Evolutionary conservation across 2,113 vertebrate species (phyloP), one percentile per base, ranked within the genome.

Genomic region (Chaetorhynchus papuensis): DNA sequence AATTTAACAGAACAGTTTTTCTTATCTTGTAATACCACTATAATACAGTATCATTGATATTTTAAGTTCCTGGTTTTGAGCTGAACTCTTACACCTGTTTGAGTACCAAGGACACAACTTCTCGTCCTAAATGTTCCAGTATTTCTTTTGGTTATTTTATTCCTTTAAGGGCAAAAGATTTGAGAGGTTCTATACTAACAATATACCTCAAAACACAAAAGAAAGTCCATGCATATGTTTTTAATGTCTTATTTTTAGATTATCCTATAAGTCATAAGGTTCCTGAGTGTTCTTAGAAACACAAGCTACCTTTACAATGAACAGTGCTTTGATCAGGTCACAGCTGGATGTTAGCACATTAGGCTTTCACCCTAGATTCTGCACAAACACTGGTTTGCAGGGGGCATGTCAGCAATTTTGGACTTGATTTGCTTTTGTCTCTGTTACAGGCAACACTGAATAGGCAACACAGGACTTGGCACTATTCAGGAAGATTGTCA

Each of bases 381-480:
- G 44, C 66, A 94, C 41, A 89, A 95, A 93, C 70, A 60, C 49
- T 47, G 23, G 28, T 86, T 94, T 93, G 63, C 24, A 57, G 21
- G n/a, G 89, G 23, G 35, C 52, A 87, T 87, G 44, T 74, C 61
- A 94, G 79, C 60, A 96, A 72, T 95, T 91, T 89, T 81, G 61
- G n/a, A 74, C 33, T 74, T 52, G 30, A 52, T 94, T 88, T 93
- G 60, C 24, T 92, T 83, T 82, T 93, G 61, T 82, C 77, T 94
- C 77, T 96, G 53, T 85, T 88, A 91, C 60, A 93, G 86, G 47
- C 69, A 95, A 59, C 50, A 82, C 39, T 86, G 74, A 83, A 95
- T 93, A 97, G 92, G 16, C 65, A 96, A 93, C 59, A 86, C 65
- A 91, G 87, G 63, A 80, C 47, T 91, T 91, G 81, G 15, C 63